These are phyloP conservation scores for Drosophila tripunctata DNA, from an alignment of 2,888 invertebrate species.

Conservation along the genomic window DNA sequence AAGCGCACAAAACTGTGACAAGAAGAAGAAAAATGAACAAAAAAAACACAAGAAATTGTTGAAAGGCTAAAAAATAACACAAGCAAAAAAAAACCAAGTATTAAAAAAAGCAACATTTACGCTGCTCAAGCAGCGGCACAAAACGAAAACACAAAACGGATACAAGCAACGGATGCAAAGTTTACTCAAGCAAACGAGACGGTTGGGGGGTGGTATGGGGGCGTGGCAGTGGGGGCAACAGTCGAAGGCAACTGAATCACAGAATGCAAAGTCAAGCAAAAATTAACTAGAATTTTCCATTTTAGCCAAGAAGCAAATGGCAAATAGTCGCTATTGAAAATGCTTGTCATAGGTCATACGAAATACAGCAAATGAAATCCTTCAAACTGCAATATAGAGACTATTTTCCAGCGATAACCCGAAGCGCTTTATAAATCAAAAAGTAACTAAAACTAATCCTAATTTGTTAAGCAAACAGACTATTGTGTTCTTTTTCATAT, in stretches of 20 bases:
- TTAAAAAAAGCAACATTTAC: conserved; percentile 49
- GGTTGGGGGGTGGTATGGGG: conserved; percentile 4
- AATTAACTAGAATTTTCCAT: conserved; percentile 50
- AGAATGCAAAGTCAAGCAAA: conserved; percentile 57
- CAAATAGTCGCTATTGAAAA: conserved; percentile 7
- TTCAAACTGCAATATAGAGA: too few relatives aligned
- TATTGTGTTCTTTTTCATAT: too few relatives aligned
- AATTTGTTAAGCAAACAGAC: too few relatives aligned
- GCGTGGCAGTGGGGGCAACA: not conserved
- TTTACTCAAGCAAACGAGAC: conserved; percentile 64
- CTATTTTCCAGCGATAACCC: too few relatives aligned
- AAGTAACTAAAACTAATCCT: too few relatives aligned
- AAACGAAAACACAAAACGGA: conserved; percentile 74
- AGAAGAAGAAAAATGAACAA: conserved; percentile 23
- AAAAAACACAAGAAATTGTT: conserved; percentile 38
- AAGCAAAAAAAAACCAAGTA: conserved; percentile 16
- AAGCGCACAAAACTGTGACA: conserved; percentile 62
- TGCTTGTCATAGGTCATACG: conserved; percentile 19
- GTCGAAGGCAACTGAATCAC: conserved; percentile 30
- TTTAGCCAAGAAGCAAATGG: conserved; percentile 11
- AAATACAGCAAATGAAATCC: too few relatives aligned
- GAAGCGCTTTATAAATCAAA: too few relatives aligned
- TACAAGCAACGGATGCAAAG: conserved; percentile 76
- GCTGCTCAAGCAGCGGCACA: conserved; percentile 63
- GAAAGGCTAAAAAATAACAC: conserved; percentile 61